Conservation (phyloP, 1,140 invertebrate genomes). For the Colletes latitarsis region DNA sequence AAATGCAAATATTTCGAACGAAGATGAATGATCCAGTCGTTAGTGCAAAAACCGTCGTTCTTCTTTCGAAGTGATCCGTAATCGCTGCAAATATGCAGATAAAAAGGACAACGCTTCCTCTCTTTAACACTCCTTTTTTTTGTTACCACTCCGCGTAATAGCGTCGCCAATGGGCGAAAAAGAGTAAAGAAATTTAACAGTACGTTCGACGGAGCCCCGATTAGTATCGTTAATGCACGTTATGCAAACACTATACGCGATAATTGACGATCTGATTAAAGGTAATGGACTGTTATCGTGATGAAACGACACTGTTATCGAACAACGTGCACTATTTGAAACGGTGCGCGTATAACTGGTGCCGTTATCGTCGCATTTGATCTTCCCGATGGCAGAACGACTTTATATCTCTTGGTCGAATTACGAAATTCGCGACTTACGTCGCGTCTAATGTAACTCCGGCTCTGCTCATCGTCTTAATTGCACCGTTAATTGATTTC, state of each 20-base stretch:
- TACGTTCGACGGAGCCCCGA: background rate
- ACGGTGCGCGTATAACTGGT: background rate
- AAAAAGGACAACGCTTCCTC: no score
- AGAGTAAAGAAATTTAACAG: no score
- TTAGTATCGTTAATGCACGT: background rate
- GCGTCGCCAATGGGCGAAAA: background rate
- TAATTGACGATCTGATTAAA: background rate
- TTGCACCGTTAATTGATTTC: conserved; percentile 10
- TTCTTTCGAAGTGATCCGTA: background rate
- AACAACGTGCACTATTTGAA: background rate
- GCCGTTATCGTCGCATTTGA: background rate
- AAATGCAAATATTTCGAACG: no score
- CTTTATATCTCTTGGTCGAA: background rate
- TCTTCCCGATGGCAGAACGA: conserved; percentile 10
- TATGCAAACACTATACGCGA: background rate
- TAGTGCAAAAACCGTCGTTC: background rate
- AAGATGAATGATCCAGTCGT: background rate
- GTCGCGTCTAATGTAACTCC: background rate
- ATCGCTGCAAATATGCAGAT: background rate
- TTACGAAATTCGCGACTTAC: conserved; percentile 4
- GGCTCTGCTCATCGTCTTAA: background rate
- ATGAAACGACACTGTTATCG: conserved; percentile 5
- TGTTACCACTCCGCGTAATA: background rate
- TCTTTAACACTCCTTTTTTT: no score
- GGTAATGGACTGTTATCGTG: background rate